These are phyloP conservation scores for Ennomos fuscantarius DNA, from an alignment of 2,888 invertebrate genomes.

Conservation along the genomic window DNA sequence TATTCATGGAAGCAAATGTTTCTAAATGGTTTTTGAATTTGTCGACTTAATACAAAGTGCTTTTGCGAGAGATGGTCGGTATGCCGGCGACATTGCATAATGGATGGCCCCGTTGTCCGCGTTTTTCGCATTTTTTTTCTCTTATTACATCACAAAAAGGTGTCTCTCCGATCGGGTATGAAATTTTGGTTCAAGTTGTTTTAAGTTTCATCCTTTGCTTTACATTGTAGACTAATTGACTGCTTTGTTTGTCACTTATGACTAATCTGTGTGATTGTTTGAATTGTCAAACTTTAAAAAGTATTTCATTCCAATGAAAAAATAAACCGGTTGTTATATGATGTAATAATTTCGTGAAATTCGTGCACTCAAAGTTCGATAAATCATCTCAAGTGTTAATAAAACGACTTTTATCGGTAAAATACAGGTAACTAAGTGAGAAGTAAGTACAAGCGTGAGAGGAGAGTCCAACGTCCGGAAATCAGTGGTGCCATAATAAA, in stretches of 20 bases:
- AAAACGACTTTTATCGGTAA: not conserved
- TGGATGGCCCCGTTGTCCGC: slow-evolving; percentile 64
- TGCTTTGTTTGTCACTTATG: not conserved
- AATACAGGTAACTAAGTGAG: slow-evolving; percentile 4
- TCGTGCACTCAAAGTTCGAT: not conserved
- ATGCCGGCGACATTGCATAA: slow-evolving; percentile 69
- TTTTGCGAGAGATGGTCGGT: slow-evolving; percentile 72
- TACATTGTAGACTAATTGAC: not conserved
- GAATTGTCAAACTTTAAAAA: too few species aligned
- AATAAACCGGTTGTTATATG: too few species aligned
- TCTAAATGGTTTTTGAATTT: slow-evolving; percentile 79
- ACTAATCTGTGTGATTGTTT: too few species aligned
- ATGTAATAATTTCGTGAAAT: too few species aligned
- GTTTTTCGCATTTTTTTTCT: slow-evolving; percentile 71
- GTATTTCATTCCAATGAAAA: too few species aligned
- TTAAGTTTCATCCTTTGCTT: slow-evolving; percentile 30
- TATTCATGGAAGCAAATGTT: slow-evolving; percentile 82
- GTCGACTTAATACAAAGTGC: slow-evolving; percentile 82
- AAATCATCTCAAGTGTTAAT: not conserved
- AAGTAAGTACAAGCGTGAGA: slow-evolving; percentile 48
- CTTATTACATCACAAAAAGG: slow-evolving; percentile 63
- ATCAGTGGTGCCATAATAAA: slow-evolving; percentile 79
- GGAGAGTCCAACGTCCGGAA: slow-evolving; percentile 69
- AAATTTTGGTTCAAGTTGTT: slow-evolving; percentile 31
- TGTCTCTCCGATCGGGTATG: slow-evolving; percentile 47